phyloP scores from a whole-genome alignment of 2,797 vertebrate genomes.

The Gorsachius magnificus region DNA sequence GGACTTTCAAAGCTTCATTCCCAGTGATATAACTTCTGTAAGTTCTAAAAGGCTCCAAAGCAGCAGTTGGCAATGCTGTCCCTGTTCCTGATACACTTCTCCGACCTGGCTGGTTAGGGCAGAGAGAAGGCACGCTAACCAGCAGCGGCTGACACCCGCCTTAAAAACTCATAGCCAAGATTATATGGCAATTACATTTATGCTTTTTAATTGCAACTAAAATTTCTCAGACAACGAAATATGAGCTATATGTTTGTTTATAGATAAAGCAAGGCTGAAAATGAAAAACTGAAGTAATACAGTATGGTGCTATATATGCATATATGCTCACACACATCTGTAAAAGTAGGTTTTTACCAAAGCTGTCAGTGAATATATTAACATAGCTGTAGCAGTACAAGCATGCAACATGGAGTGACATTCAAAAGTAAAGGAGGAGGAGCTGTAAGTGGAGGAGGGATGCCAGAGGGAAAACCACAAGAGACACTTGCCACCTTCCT shows the following conservation, averaged over 20 bases:
- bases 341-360: neutral
- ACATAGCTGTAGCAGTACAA: neutral
- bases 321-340: neutral
- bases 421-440: neutral
- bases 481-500: neutral
- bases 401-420: neutral
- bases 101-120: neutral
- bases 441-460: neutral
- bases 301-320: neutral
- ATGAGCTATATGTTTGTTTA: neutral
- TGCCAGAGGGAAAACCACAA: neutral
- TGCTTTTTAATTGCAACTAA: neutral
- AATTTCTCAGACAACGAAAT: neutral
- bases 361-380: neutral
- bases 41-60: neutral
- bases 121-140: neutral
- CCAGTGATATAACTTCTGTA: neutral
- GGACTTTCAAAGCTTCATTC: conserved; percentile 9
- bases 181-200: neutral
- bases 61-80: neutral
- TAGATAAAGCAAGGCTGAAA: neutral
- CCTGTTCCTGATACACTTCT: neutral
- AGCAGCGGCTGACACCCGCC: neutral
- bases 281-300: neutral
- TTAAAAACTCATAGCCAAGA: neutral